Evolutionary conservation across 2,113 vertebrate species (phyloP).

Genomic region (Oreochromis aureus): DNA sequence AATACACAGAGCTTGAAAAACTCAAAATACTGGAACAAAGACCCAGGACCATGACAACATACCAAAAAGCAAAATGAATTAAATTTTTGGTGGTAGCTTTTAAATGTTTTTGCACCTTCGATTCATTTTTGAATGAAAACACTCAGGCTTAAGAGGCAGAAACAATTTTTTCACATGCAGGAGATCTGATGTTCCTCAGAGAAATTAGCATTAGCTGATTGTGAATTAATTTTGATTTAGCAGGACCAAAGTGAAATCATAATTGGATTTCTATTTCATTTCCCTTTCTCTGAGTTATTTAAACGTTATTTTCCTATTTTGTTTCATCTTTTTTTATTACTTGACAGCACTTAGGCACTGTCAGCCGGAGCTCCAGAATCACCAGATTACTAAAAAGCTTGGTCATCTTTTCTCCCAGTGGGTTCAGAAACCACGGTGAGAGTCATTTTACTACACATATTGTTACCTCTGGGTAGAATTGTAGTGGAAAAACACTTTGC

Average conservation of each 20-base stretch:
- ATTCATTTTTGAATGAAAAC: background rate
- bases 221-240: background rate
- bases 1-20: background rate
- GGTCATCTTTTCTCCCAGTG: background rate
- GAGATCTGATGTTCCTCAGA: background rate
- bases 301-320: background rate
- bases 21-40: background rate
- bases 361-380: background rate
- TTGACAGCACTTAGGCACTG: background rate
- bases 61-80: background rate
- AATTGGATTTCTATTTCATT: background rate
- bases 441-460: background rate
- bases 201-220: background rate
- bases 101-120: rapidly evolving
- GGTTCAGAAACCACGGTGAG: background rate
- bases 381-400: background rate
- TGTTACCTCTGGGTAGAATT: background rate
- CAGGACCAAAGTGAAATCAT: background rate
- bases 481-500: background rate
- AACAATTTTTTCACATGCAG: background rate
- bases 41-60: background rate
- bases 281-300: background rate
- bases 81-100: background rate
- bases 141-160: background rate
- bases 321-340: background rate